Conservation (phyloP, 2,888 invertebrate species). For the Thereva nobilitata region DNA sequence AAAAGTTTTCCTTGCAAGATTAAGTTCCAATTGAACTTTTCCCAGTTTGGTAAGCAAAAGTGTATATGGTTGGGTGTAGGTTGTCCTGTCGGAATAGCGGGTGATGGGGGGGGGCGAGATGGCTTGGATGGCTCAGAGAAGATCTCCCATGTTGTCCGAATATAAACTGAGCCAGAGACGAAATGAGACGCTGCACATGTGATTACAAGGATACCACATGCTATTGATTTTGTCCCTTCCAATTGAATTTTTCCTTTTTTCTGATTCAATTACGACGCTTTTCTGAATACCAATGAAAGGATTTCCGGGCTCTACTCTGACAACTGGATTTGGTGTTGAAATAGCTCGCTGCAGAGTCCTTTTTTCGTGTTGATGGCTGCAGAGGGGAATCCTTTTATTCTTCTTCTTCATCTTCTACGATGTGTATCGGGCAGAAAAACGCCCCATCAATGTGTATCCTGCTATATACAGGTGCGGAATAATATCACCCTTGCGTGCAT, state of each 20-base stretch:
- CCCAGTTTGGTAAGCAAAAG: neutral
- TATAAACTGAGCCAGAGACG: neutral
- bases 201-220: slow-evolving; percentile 13
- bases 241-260: slow-evolving; percentile 16
- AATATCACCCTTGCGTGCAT: neutral
- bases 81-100: no score
- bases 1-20: slow-evolving; percentile 7
- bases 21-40: slow-evolving; percentile 9
- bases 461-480: neutral
- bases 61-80: no score
- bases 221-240: slow-evolving; percentile 14
- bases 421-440: no score
- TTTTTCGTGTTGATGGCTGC: neutral
- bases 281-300: slow-evolving; percentile 13
- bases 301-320: neutral
- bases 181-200: slow-evolving; percentile 13
- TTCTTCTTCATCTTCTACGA: no score
- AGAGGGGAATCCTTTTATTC: no score
- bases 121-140: neutral
- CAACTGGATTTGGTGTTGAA: neutral
- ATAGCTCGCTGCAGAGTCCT: neutral
- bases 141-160: neutral
- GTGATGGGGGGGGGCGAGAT: no score
- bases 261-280: slow-evolving; percentile 7
- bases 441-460: no score